Evolutionary conservation across 2,113 vertebrate genomes (phyloP).

Genomic region (Rhinichthys klamathensis): DNA sequence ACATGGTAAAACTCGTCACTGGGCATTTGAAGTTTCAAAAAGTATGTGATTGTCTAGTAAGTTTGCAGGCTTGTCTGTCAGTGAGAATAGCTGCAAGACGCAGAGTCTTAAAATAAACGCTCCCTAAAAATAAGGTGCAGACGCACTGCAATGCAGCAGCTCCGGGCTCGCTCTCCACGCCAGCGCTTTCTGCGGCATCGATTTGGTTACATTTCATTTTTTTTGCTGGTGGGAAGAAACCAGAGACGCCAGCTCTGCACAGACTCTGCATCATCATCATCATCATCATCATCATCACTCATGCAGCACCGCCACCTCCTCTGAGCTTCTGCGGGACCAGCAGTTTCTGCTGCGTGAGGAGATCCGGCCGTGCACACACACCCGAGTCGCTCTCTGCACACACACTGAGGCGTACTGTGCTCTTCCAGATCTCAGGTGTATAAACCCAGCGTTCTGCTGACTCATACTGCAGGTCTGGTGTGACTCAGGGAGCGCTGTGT

Average conservation of each 20-base stretch:
- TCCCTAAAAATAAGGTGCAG: slow-evolving; percentile 16
- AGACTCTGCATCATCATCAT: slow-evolving; percentile 35
- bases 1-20: not conserved
- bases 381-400: not conserved
- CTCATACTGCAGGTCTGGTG: slow-evolving; percentile 26
- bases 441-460: not conserved
- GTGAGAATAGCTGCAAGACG: not conserved
- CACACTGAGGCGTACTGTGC: not conserved
- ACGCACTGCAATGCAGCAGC: slow-evolving; percentile 54
- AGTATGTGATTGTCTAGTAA: not conserved
- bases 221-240: slow-evolving; percentile 61
- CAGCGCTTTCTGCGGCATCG: slow-evolving; percentile 53
- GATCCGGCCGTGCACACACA: not conserved
- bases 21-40: not conserved
- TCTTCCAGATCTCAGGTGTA: slow-evolving; percentile 1
- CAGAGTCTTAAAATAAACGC: slow-evolving; percentile 19
- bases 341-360: slow-evolving; percentile 44
- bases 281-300: too few species aligned
- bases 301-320: slow-evolving; percentile 37
- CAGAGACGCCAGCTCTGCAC: slow-evolving; percentile 50
- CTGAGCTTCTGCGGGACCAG: slow-evolving; percentile 51
- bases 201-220: slow-evolving; percentile 57
- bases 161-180: slow-evolving; percentile 40
- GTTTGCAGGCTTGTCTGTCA: not conserved
- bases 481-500: not conserved